phyloP scores from a whole-genome alignment of 1,140 invertebrate species.

The Tetramorium alpestre region DNA sequence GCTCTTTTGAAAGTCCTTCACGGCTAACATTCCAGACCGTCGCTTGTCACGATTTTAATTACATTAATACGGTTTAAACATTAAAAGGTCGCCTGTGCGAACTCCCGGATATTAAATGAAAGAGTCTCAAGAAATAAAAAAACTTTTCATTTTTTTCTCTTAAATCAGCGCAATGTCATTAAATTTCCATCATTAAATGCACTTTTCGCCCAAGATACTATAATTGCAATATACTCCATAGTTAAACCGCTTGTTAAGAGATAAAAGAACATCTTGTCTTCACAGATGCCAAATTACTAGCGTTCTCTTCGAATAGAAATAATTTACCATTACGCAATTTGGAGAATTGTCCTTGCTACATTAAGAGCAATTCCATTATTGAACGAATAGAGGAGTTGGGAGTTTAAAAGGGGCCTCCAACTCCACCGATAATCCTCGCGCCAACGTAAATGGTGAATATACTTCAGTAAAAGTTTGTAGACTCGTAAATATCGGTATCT shows the following conservation, averaged over 20 bases:
- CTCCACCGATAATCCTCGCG: slow-evolving; percentile 17
- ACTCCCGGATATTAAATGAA: background rate
- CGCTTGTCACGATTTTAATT: slow-evolving; percentile 38
- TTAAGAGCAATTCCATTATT: slow-evolving; percentile 44
- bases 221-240: background rate
- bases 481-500: slow-evolving; percentile 57
- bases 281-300: background rate
- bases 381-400: background rate
- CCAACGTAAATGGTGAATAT: slow-evolving; percentile 33
- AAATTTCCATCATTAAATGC: background rate
- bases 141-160: background rate
- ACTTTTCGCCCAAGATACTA: background rate
- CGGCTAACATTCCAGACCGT: background rate
- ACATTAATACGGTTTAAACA: slow-evolving; percentile 1
- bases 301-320: background rate
- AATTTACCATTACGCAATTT: slow-evolving; percentile 36
- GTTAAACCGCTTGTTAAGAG: background rate
- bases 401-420: background rate
- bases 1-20: slow-evolving; percentile 24
- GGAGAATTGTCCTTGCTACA: background rate
- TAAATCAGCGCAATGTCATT: background rate
- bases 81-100: background rate
- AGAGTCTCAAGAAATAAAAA: background rate
- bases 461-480: slow-evolving; percentile 27
- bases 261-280: background rate